Evolutionary conservation across 2,888 invertebrate genomes (phyloP).

Genomic region (Malthinus flaveolus): DNA sequence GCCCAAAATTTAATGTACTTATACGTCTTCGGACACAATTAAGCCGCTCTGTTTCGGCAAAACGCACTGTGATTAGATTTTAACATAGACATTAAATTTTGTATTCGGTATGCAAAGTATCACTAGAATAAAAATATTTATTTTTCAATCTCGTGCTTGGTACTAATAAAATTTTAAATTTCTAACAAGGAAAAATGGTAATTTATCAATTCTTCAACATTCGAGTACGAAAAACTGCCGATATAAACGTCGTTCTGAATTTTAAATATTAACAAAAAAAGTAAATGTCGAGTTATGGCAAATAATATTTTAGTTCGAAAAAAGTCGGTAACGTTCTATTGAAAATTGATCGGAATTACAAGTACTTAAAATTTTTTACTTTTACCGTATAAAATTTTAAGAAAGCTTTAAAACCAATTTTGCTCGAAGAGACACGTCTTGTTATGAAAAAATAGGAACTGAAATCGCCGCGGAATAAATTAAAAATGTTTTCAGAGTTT

Average conservation of each 20-base stretch:
- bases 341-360: neutral
- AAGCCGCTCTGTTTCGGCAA: no score
- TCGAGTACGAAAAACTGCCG: neutral
- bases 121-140: neutral
- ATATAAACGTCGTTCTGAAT: neutral
- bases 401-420: no score
- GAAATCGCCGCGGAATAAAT: neutral
- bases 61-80: no score
- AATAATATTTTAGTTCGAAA: no score
- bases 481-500: neutral
- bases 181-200: neutral
- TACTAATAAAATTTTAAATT: conserved; percentile 1
- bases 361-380: no score
- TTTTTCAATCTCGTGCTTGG: neutral
- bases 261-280: neutral
- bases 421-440: neutral
- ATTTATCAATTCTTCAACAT: neutral
- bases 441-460: neutral
- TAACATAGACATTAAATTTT: no score
- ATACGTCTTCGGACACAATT: no score
- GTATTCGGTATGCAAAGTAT: no score
- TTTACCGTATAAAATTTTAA: no score
- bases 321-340: neutral
- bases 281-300: no score
- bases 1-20: no score